Evolutionary conservation across 1,140 invertebrate species (phyloP).

Genomic region (Trachymyrmex septentrionalis): DNA sequence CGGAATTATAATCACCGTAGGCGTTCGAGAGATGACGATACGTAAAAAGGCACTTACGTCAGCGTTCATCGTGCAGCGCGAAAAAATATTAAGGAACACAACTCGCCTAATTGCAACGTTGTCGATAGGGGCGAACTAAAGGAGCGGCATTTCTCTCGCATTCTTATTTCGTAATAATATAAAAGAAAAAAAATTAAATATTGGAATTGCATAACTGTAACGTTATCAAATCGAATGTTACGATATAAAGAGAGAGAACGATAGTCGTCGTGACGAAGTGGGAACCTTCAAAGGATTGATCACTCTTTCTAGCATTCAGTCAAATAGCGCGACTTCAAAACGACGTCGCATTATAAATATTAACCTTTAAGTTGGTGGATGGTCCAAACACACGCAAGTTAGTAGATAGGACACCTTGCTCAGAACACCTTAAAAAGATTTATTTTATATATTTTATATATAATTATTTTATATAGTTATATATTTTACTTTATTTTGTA

Average conservation of each 20-base stretch:
- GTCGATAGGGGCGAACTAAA: background rate
- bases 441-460: no score
- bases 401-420: no score
- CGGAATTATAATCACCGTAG: slow-evolving; percentile 73
- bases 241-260: background rate
- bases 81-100: slow-evolving; percentile 67
- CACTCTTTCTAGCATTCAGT: background rate
- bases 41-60: slow-evolving; percentile 70
- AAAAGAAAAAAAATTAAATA: background rate
- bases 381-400: no score
- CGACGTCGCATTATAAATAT: no score
- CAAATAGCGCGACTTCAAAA: background rate
- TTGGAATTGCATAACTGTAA: slow-evolving; percentile 21
- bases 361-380: no score
- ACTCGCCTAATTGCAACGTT: slow-evolving; percentile 55
- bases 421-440: no score
- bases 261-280: slow-evolving; percentile 34
- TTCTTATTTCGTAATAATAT: slow-evolving; percentile 19
- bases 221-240: slow-evolving; percentile 20
- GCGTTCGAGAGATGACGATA: slow-evolving; percentile 61
- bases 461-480: no score
- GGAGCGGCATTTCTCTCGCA: background rate
- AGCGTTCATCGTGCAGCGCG: slow-evolving; percentile 52
- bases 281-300: background rate
- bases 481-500: no score